Percentiles rank a stretch among this genome's conserved stretches.
Evolutionary conservation across 2,113 vertebrate genomes (phyloP).

Genomic region (Corapipo altera): DNA sequence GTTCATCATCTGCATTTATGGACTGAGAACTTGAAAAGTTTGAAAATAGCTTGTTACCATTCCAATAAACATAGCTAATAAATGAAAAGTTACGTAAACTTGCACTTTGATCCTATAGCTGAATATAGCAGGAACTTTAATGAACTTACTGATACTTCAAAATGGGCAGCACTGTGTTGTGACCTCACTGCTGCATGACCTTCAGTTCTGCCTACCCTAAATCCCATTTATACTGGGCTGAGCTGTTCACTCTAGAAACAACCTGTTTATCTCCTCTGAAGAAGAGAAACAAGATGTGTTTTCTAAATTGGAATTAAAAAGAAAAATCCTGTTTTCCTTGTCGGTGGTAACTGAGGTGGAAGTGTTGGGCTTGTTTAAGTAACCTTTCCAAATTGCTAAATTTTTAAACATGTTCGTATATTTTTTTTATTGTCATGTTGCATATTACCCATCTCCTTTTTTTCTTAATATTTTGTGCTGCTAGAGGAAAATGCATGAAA

Average conservation of each 20-base stretch:
- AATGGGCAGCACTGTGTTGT: not conserved
- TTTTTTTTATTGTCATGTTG: not conserved
- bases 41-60: not conserved
- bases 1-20: not conserved
- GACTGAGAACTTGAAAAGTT: not conserved
- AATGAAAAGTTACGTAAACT: not conserved
- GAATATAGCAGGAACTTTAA: not conserved
- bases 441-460: not conserved
- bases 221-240: not conserved
- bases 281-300: not conserved
- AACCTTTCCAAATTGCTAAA: not conserved
- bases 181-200: not conserved
- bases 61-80: not conserved
- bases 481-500: not conserved
- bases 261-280: not conserved
- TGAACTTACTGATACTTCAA: not conserved
- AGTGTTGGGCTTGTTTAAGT: not conserved
- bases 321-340: not conserved
- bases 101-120: not conserved
- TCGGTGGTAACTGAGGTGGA: not conserved
- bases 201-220: not conserved
- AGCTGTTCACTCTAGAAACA: not conserved
- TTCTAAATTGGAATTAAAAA: not conserved
- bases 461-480: not conserved
- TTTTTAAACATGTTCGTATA: not conserved